Percentiles rank a stretch among this genome's conserved stretches.
Conservation (phyloP, 2,888 invertebrate species). For the Rhingia campestris region DNA sequence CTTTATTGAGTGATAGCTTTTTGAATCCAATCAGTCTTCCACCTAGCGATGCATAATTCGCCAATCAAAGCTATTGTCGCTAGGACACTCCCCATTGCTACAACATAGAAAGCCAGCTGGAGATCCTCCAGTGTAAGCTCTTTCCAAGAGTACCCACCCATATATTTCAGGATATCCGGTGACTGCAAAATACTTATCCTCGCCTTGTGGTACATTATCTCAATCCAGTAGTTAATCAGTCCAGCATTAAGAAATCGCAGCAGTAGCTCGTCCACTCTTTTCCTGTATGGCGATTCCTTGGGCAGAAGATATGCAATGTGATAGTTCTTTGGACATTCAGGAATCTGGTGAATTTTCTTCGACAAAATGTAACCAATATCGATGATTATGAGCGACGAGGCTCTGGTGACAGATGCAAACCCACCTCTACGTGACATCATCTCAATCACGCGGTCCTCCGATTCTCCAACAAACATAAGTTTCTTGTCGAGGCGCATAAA, state of each 20-base stretch:
- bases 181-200: conserved; percentile 77
- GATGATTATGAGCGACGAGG: conserved; percentile 78
- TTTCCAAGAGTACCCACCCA: conserved; percentile 78
- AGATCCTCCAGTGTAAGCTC: conserved; percentile 80
- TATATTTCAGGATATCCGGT: conserved; percentile 76
- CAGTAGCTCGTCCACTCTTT: conserved; percentile 78
- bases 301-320: conserved; percentile 80
- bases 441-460: conserved; percentile 77
- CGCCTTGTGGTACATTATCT: conserved; percentile 78
- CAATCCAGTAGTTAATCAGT: conserved; percentile 80
- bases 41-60: conserved; percentile 45
- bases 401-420: conserved; percentile 80
- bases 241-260: conserved; percentile 79
- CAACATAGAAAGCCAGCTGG: conserved; percentile 80
- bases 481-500: conserved; percentile 79
- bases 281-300: conserved; percentile 79
- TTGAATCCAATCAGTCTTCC: not conserved
- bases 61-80: conserved; percentile 73
- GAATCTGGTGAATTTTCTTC: conserved; percentile 79
- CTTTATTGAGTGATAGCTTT: not conserved
- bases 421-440: conserved; percentile 77
- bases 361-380: conserved; percentile 79
- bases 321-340: conserved; percentile 82
- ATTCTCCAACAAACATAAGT: conserved; percentile 77
- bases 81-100: conserved; percentile 78